A percentile compares a stretch with the other conserved stretches of the same genome.
Conservation (phyloP, 2,113 vertebrate species). For the Grammomys surdaster region DNA sequence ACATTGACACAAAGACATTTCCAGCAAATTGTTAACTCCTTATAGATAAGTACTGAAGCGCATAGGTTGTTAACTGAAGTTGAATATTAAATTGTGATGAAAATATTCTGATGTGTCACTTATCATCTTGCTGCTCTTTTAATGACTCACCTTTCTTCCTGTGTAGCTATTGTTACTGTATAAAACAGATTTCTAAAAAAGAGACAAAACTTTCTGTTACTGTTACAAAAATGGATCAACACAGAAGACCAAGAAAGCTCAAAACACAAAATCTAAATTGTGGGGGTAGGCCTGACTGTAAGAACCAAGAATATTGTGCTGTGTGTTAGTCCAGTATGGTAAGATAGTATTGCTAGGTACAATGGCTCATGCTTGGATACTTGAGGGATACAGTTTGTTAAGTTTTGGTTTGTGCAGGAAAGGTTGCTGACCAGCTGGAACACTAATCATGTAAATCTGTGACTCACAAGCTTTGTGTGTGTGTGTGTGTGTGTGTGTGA, state of each 20-base stretch:
- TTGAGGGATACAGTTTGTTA: background rate
- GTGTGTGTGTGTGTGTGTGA: no score
- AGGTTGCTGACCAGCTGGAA: background rate
- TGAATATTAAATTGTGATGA: slow-evolving; percentile 31
- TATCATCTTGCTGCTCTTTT: background rate
- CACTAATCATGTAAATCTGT: slow-evolving; percentile 1
- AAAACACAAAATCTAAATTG: background rate
- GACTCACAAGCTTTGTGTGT: background rate
- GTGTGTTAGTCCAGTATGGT: slow-evolving; percentile 5
- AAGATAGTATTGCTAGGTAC: background rate
- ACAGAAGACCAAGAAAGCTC: background rate
- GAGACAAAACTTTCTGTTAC: background rate
- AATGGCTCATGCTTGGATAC: background rate
- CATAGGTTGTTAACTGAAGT: slow-evolving; percentile 8
- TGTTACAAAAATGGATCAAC: slow-evolving; percentile 14
- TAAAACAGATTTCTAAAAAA: background rate
- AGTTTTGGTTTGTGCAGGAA: background rate
- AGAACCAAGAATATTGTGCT: background rate
- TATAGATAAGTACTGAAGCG: background rate
- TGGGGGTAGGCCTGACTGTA: slow-evolving; percentile 12
- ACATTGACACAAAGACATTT: background rate
- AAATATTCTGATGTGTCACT: background rate
- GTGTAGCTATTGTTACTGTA: background rate
- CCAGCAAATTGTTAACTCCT: slow-evolving; percentile 4
- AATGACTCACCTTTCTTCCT: background rate